These are phyloP conservation scores for Ormia ochracea DNA, from an alignment of 2,888 invertebrate genomes.

Conservation along the genomic window DNA sequence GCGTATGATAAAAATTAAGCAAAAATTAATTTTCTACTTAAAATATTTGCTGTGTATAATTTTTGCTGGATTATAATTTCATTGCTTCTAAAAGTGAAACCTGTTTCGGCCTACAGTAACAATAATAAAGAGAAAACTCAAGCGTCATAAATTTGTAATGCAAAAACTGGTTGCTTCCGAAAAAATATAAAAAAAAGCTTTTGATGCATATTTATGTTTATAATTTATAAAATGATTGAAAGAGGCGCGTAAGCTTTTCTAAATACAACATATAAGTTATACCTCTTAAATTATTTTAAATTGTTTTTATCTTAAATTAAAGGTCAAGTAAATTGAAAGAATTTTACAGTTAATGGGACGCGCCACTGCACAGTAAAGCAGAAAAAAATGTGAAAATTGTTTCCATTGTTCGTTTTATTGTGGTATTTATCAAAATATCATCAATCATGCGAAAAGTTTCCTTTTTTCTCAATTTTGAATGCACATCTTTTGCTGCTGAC, in stretches of 20 bases:
- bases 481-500: slow-evolving; percentile 67
- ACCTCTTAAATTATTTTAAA: slow-evolving; percentile 15
- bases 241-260: neutral
- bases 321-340: slow-evolving; percentile 22
- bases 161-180: neutral
- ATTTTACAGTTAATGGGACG: slow-evolving; percentile 50
- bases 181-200: neutral
- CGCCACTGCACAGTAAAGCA: slow-evolving; percentile 33
- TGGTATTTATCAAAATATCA: slow-evolving; percentile 60
- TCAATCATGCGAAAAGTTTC: slow-evolving; percentile 49
- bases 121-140: neutral
- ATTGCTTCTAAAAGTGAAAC: slow-evolving; percentile 32
- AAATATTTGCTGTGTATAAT: slow-evolving; percentile 43
- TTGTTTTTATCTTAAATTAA: slow-evolving; percentile 47
- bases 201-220: slow-evolving; percentile 13
- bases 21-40: slow-evolving; percentile 55
- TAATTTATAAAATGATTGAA: neutral
- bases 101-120: slow-evolving; percentile 14
- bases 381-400: neutral
- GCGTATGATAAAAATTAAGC: slow-evolving; percentile 49
- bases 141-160: neutral
- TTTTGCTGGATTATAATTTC: slow-evolving; percentile 33
- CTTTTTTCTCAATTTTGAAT: slow-evolving; percentile 35
- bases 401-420: slow-evolving; percentile 40
- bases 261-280: slow-evolving; percentile 4